Percentiles rank a stretch among this genome's conserved stretches.
phyloP scores from a whole-genome alignment of 2,797 vertebrate species.

The Acanthornis magna region DNA sequence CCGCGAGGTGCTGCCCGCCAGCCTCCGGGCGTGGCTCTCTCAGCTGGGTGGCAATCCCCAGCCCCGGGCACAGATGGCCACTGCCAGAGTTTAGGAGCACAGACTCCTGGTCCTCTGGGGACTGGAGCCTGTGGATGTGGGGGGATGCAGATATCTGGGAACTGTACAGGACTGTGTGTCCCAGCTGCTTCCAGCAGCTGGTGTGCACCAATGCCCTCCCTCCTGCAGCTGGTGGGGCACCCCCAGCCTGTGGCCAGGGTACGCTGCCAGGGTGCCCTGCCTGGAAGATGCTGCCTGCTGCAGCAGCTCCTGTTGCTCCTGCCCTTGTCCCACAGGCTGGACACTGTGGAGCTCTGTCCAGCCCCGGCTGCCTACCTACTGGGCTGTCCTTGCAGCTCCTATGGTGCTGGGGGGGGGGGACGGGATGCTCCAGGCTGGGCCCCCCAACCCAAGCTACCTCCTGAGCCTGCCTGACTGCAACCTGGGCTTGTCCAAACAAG shows the following conservation, averaged over 20 bases:
- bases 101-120: conserved; percentile 77
- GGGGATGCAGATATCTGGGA: conserved; percentile 9
- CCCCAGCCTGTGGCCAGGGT: conserved; percentile 74
- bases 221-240: conserved; percentile 73
- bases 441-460: conserved; percentile 79
- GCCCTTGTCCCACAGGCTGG: conserved; percentile 78
- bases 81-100: conserved; percentile 16
- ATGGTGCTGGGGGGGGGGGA: conserved; percentile 74
- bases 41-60: conserved; percentile 78
- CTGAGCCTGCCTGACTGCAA: conserved; percentile 84
- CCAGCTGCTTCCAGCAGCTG: conserved; percentile 77
- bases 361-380: conserved; percentile 80
- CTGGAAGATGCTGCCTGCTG: conserved; percentile 80
- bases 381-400: conserved; percentile 80
- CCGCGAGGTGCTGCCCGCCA: conserved; percentile 54
- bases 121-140: conserved; percentile 43
- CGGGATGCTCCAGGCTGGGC: conserved; percentile 70
- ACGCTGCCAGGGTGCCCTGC: conserved; percentile 72
- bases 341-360: conserved; percentile 82
- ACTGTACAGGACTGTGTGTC: conserved; percentile 64
- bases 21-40: conserved; percentile 58
- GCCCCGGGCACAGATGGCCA: conserved; percentile 66
- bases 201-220: conserved; percentile 79
- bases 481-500: conserved; percentile 80
- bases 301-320: conserved; percentile 85